Conservation (phyloP, 1,140 invertebrate species). For the Cepaea nemoralis region DNA sequence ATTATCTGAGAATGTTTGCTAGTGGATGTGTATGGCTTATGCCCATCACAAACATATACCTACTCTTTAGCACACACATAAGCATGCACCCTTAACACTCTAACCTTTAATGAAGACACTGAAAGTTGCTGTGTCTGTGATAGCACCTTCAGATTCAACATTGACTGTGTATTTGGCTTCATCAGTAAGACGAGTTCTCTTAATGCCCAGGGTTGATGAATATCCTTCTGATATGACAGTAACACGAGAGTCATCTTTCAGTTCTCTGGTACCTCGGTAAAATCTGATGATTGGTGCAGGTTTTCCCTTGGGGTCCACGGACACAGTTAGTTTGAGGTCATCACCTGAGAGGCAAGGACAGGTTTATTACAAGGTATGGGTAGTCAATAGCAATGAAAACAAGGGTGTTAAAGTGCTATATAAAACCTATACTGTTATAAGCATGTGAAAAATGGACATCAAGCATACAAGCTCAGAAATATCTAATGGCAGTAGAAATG, state of each 20-base stretch:
- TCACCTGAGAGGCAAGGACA: constrained; percentile 58
- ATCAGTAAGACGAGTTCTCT: constrained; percentile 95
- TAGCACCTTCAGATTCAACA: constrained; percentile 93
- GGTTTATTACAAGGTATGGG: neutral
- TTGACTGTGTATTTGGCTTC: constrained; percentile 96
- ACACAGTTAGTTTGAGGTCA: constrained; percentile 55
- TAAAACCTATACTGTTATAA: too few species aligned
- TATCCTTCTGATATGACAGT: constrained; percentile 79
- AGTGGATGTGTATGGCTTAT: too few species aligned
- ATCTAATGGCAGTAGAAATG: too few species aligned
- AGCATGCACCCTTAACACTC: constrained; percentile 27
- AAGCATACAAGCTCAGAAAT: too few species aligned
- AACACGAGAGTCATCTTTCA: constrained; percentile 66
- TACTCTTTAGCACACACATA: neutral
- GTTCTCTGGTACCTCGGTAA: constrained; percentile 59
- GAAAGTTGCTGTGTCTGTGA: constrained; percentile 83
- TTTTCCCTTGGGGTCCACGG: constrained; percentile 56
- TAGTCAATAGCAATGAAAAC: too few species aligned
- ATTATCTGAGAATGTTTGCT: too few species aligned
- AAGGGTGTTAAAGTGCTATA: too few species aligned
- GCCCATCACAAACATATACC: neutral
- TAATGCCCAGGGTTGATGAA: constrained; percentile 91
- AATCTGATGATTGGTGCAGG: constrained; percentile 60
- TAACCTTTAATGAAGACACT: constrained; percentile 95
- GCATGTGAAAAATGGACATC: too few species aligned